Conservation (phyloP, 2,113 vertebrate genomes). For the Sander lucioperca region DNA sequence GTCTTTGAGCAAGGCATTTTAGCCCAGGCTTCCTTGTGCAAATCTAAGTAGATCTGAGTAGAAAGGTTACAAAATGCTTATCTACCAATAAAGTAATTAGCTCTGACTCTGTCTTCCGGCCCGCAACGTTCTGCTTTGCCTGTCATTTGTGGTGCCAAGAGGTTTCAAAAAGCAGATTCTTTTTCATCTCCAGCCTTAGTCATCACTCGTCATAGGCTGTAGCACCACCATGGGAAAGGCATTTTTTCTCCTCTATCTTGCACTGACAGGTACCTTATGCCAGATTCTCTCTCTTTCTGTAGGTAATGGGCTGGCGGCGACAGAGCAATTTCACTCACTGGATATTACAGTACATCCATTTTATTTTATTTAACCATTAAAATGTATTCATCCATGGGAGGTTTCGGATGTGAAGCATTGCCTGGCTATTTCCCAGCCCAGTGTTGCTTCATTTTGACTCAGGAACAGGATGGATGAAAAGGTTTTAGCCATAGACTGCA, state of each 20-base stretch:
- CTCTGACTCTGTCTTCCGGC: constrained; percentile 42
- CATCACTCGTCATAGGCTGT: constrained; percentile 46
- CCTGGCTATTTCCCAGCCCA: neutral
- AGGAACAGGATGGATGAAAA: neutral
- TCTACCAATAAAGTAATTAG: constrained; percentile 64
- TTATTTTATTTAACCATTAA: constrained; percentile 38
- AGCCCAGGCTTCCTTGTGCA: neutral
- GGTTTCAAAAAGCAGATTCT: constrained; percentile 40
- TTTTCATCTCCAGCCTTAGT: constrained; percentile 46
- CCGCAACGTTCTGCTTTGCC: constrained; percentile 35
- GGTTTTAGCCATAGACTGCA: neutral
- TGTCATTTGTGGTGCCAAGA: constrained; percentile 34
- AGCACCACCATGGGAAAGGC: constrained; percentile 35
- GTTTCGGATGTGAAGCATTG: neutral
- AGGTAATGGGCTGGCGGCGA: constrained; percentile 40
- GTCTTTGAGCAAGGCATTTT: constrained; percentile 8
- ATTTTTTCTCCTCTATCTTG: constrained; percentile 19
- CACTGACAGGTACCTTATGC: constrained; percentile 40
- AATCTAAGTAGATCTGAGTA: too few relatives aligned
- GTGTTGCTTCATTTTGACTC: neutral
- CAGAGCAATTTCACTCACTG: constrained; percentile 43
- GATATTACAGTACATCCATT: constrained; percentile 31
- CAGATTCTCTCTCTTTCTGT: constrained; percentile 42
- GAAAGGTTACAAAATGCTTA: constrained; percentile 56
- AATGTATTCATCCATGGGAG: neutral